A percentile compares a stretch with the other conserved stretches of the same genome.
phyloP scores from a whole-genome alignment of 1,140 invertebrate genomes.

The Protaetia brevitarsis region DNA sequence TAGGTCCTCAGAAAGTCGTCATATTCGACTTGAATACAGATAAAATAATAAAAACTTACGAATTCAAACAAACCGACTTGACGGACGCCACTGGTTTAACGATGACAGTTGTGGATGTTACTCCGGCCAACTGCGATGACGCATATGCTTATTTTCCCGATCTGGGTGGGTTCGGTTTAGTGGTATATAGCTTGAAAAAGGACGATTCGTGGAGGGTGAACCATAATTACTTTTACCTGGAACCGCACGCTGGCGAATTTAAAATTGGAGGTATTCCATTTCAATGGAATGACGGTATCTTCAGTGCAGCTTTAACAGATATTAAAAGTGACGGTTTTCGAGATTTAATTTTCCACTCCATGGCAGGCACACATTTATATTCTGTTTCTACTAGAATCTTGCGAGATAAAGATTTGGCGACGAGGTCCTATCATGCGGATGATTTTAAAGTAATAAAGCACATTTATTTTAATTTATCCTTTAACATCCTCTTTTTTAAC shows the following conservation, averaged over 20 bases:
- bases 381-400: slow-evolving; percentile 59
- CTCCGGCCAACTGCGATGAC: slow-evolving; percentile 55
- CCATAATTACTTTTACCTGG: slow-evolving; percentile 65
- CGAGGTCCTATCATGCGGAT: slow-evolving; percentile 54
- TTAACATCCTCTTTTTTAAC: no score
- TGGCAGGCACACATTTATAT: slow-evolving; percentile 62
- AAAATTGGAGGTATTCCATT: slow-evolving; percentile 67
- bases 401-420: slow-evolving; percentile 55
- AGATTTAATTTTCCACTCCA: slow-evolving; percentile 62
- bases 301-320: slow-evolving; percentile 60
- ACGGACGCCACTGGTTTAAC: slow-evolving; percentile 52
- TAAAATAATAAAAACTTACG: slow-evolving; percentile 48
- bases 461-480: no score
- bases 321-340: slow-evolving; percentile 52
- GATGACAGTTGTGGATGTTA: slow-evolving; percentile 61
- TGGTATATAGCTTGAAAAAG: slow-evolving; percentile 65
- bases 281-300: slow-evolving; percentile 70
- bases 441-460: slow-evolving; percentile 47
- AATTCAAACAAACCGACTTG: slow-evolving; percentile 48
- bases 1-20: slow-evolving; percentile 60
- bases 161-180: slow-evolving; percentile 58
- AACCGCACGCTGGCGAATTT: slow-evolving; percentile 65
- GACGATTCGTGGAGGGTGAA: slow-evolving; percentile 67
- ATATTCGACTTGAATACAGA: slow-evolving; percentile 63
- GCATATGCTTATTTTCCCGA: slow-evolving; percentile 68